Conservation (phyloP, 2,797 vertebrate species). For the Pangasius djambal region DNA sequence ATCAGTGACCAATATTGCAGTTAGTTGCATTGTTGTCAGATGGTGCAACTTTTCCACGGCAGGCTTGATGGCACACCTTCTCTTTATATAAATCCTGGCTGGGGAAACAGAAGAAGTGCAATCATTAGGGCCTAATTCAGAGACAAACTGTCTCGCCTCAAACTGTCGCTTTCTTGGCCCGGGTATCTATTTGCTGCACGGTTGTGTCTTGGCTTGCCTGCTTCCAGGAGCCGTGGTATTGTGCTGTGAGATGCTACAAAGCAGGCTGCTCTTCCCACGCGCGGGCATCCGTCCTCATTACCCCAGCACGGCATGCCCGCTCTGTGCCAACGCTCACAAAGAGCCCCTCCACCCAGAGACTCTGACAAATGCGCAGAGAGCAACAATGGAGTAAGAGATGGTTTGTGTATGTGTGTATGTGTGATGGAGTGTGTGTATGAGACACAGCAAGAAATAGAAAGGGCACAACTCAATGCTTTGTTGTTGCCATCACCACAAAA, state of each 20-base stretch:
- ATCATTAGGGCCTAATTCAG: constrained; percentile 65
- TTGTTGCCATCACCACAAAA: constrained; percentile 44
- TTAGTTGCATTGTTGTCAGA: constrained; percentile 47
- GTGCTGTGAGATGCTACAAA: constrained; percentile 59
- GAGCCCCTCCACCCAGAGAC: constrained; percentile 52
- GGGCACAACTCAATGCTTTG: constrained; percentile 44
- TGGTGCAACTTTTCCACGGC: constrained; percentile 51
- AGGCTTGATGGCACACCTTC: constrained; percentile 50
- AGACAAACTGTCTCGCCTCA: constrained; percentile 59
- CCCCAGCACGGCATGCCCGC: constrained; percentile 51
- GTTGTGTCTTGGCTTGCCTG: constrained; percentile 48
- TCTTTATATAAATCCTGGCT: constrained; percentile 43
- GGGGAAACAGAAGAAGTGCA: constrained; percentile 48
- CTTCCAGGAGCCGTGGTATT: constrained; percentile 57
- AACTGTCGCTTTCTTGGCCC: constrained; percentile 52
- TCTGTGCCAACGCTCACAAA: constrained; percentile 55
- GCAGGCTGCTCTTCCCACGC: constrained; percentile 60
- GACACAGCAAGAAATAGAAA: constrained; percentile 28
- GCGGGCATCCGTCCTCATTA: constrained; percentile 63
- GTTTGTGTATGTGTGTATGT: not conserved
- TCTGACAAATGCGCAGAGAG: constrained; percentile 49
- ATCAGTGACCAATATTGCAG: constrained; percentile 43
- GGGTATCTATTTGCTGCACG: constrained; percentile 54
- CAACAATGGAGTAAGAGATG: constrained; percentile 40
- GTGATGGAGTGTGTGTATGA: constrained; percentile 9